These are phyloP conservation scores for Drosophila tanythrix DNA, from an alignment of 2,888 invertebrate species.

Conservation along the genomic window DNA sequence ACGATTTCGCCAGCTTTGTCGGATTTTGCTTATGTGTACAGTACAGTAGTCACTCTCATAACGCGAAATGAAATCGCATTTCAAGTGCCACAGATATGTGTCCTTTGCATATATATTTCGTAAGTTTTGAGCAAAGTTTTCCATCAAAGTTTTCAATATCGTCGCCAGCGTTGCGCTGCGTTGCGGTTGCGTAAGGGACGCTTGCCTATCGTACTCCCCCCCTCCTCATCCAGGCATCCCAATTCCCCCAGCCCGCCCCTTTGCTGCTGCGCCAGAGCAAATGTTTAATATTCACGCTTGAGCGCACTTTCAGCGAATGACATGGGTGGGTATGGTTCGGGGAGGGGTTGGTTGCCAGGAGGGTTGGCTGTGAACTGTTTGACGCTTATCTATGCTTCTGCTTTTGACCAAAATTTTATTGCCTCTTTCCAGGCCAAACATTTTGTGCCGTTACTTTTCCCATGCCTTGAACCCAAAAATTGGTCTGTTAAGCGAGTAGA, in stretches of 20 bases:
- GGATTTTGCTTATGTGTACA: not conserved
- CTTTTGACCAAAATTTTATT: conserved; percentile 79
- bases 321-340: conserved; percentile 1
- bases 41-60: not conserved
- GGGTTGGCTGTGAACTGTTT: conserved; percentile 75
- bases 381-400: conserved; percentile 75
- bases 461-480: conserved; percentile 27
- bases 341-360: not conserved
- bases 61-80: not conserved
- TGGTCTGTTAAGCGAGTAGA: conserved; percentile 17
- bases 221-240: not conserved
- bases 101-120: conserved; percentile 11
- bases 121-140: conserved; percentile 46
- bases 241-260: not conserved
- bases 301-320: conserved; percentile 61
- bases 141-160: conserved; percentile 53
- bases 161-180: conserved; percentile 26
- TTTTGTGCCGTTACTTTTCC: conserved; percentile 54
- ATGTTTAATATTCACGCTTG: conserved; percentile 81
- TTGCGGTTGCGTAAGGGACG: conserved; percentile 57
- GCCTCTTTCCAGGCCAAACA: conserved; percentile 78
- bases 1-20: conserved; percentile 2
- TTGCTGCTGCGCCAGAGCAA: conserved; percentile 56
- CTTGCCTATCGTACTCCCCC: not conserved
- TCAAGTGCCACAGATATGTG: conserved; percentile 14